A percentile compares a stretch with the other conserved stretches of the same genome.
Evolutionary conservation across 1,140 invertebrate species (phyloP).

Genomic region (Saxidomus purpurata): DNA sequence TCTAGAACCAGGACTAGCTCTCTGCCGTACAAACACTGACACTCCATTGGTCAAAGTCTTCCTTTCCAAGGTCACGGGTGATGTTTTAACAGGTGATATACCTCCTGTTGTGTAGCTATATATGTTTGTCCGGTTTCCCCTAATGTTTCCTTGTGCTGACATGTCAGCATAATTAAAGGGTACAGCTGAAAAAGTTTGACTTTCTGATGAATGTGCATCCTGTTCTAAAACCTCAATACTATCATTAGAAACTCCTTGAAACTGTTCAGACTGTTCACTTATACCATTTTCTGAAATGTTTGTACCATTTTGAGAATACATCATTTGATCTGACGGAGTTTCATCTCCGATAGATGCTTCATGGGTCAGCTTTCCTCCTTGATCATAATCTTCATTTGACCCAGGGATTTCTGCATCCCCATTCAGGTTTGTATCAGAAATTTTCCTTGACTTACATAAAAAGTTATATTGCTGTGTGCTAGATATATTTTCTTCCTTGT

Average conservation of each 20-base stretch:
- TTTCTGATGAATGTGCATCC: not conserved
- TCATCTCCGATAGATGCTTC: not conserved
- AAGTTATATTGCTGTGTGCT: slow-evolving; percentile 52
- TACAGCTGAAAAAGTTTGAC: not conserved
- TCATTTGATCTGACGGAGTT: not conserved
- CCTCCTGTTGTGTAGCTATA: not conserved
- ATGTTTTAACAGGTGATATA: not conserved
- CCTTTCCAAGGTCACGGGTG: not conserved
- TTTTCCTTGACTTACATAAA: slow-evolving; percentile 25
- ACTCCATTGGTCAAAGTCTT: slow-evolving; percentile 43
- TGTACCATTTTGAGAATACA: not conserved
- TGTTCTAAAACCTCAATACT: not conserved
- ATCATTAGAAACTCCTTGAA: not conserved
- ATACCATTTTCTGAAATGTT: not conserved
- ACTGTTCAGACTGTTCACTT: not conserved
- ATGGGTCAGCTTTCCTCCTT: not conserved
- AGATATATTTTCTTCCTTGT: slow-evolving; percentile 37
- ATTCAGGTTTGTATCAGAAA: not conserved
- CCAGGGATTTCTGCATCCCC: not conserved
- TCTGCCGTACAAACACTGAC: slow-evolving; percentile 33
- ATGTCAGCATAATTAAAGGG: not conserved
- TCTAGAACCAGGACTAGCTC: not conserved
- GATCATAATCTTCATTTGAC: not conserved
- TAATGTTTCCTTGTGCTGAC: not conserved
- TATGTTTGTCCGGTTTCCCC: not conserved